Evolutionary conservation across 2,113 vertebrate genomes (phyloP).

Genomic region (Formicarius rufipectus): DNA sequence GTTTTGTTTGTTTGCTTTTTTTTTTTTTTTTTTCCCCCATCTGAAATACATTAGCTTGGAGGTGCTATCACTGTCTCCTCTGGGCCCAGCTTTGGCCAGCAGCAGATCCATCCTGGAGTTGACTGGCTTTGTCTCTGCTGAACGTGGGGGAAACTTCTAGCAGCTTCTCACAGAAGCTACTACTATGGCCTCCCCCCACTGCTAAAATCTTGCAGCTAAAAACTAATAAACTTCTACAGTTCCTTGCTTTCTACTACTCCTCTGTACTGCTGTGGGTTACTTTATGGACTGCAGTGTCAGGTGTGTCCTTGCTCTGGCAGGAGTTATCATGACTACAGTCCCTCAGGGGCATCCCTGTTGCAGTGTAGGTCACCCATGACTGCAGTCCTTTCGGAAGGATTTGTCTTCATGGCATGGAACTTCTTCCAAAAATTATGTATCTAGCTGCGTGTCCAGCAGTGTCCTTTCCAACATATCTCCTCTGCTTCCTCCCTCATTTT

Average conservation of each 20-base stretch:
- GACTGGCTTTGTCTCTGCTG: neutral
- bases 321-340: neutral
- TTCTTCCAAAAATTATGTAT: neutral
- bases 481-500: neutral
- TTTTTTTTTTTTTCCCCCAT: neutral
- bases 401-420: neutral
- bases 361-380: neutral
- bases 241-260: neutral
- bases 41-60: neutral
- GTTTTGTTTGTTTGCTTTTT: too few relatives aligned
- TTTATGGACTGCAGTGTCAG: neutral
- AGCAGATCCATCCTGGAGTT: fast-evolving
- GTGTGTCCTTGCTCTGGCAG: neutral
- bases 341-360: neutral
- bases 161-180: neutral
- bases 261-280: fast-evolving
- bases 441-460: neutral
- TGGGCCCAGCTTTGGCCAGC: fast-evolving
- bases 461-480: fast-evolving
- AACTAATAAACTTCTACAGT: neutral
- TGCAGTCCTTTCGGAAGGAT: neutral
- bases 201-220: neutral
- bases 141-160: neutral
- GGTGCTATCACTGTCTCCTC: fast-evolving
- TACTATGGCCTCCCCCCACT: neutral